Conservation (phyloP, 2,888 invertebrate genomes). For the Toxonevra muliebris region DNA sequence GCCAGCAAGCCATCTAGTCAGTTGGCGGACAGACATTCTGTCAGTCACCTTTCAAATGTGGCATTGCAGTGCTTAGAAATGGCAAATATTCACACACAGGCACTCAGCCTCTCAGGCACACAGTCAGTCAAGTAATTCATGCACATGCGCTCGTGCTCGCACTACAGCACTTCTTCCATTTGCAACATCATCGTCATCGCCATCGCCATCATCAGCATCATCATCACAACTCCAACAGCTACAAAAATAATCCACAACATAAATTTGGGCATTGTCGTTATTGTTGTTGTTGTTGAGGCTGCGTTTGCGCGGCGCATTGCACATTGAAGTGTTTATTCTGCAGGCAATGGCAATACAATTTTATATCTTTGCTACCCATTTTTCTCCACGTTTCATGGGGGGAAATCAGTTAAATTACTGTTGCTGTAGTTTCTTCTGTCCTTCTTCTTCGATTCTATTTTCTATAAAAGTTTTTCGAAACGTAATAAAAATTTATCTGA, state of each 20-base stretch:
- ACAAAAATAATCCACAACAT: slow-evolving; percentile 18
- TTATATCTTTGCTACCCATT: slow-evolving; percentile 57
- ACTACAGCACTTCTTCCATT: no score
- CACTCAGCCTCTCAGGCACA: not conserved
- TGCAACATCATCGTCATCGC: no score
- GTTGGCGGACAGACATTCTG: no score
- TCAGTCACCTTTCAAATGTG: no score
- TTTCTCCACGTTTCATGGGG: not conserved
- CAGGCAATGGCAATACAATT: slow-evolving; percentile 56
- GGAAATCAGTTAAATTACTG: not conserved
- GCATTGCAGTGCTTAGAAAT: no score
- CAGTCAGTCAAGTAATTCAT: not conserved
- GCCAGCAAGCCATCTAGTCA: no score
- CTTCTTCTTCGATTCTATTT: no score
- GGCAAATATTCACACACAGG: no score
- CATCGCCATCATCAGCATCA: no score
- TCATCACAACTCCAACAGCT: slow-evolving; percentile 3
- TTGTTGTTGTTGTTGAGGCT: not conserved
- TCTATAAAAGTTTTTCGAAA: no score
- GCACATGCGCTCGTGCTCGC: slow-evolving; percentile 13
- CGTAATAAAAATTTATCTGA: no score
- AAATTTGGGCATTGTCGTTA: slow-evolving; percentile 21
- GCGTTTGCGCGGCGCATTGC: no score
- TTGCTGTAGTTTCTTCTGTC: not conserved
- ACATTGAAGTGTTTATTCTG: slow-evolving; percentile 31